phyloP scores from a whole-genome alignment of 2,888 invertebrate species.

The Drosophila setosimentum region DNA sequence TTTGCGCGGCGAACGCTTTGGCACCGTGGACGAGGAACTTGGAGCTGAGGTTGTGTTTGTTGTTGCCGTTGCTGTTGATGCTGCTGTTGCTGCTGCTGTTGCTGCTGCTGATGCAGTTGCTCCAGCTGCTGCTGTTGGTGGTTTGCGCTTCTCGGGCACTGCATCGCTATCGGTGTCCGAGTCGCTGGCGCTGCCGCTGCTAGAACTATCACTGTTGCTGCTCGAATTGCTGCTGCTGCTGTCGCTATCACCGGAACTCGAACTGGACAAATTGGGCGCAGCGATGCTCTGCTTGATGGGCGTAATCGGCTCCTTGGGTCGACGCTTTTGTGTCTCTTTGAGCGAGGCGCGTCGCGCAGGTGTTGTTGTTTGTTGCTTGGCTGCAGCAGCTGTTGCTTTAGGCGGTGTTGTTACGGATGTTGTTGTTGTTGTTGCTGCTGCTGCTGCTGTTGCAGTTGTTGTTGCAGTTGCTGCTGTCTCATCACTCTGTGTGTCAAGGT shows the following conservation, averaged over 20 bases:
- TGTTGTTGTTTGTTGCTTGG: conserved; percentile 39
- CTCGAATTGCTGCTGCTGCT: conserved; percentile 64
- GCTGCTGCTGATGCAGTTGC: conserved; percentile 73
- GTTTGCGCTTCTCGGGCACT: conserved; percentile 72
- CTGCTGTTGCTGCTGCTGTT: conserved; percentile 62
- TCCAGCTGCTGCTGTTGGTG: conserved; percentile 22
- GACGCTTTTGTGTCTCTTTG: conserved; percentile 64
- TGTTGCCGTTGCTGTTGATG: conserved; percentile 13
- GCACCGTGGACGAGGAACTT: conserved; percentile 48
- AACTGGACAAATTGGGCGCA: conserved; percentile 73
- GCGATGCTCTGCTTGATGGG: conserved; percentile 67
- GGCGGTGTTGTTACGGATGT: conserved; percentile 32
- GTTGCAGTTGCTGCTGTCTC: conserved; percentile 9
- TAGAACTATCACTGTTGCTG: conserved; percentile 70
- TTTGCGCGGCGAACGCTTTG: conserved; percentile 78
- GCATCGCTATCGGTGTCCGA: conserved; percentile 50
- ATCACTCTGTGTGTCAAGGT: conserved; percentile 56
- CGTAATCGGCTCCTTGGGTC: conserved; percentile 66
- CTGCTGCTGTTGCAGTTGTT: conserved; percentile 12
- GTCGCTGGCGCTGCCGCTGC: conserved; percentile 74
- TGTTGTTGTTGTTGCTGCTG: neutral
- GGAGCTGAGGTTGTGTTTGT: conserved; percentile 1
- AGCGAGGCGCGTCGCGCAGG: conserved; percentile 70
- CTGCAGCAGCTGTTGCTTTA: conserved; percentile 18
- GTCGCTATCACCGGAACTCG: conserved; percentile 80